Percentiles rank a stretch among this genome's conserved stretches.
Conservation (phyloP, 2,888 invertebrate species). For the Chamaedrilus cognettii region DNA sequence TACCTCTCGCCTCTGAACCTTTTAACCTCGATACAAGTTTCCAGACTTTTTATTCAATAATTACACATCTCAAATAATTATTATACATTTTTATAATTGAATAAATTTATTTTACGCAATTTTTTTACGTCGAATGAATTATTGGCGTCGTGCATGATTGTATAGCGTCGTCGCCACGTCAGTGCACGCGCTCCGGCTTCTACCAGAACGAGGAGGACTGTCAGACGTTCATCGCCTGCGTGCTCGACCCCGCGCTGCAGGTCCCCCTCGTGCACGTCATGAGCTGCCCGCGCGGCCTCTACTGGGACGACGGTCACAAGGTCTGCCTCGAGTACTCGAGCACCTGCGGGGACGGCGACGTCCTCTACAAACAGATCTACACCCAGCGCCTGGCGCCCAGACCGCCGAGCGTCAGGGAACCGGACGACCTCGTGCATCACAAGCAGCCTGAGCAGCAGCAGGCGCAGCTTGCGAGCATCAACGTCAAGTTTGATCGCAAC, state of each 20-base stretch:
- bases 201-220: constrained; percentile 34
- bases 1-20: too few relatives aligned
- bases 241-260: constrained; percentile 25
- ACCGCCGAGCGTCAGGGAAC: background rate
- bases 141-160: too few relatives aligned
- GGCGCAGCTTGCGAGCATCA: too few relatives aligned
- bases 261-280: constrained; percentile 33
- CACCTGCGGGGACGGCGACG: background rate
- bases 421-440: background rate
- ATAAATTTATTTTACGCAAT: too few relatives aligned
- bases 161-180: background rate
- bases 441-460: too few relatives aligned
- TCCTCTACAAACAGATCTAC: background rate
- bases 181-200: constrained; percentile 29
- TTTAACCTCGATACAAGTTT: too few relatives aligned
- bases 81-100: too few relatives aligned
- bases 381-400: background rate
- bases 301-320: constrained; percentile 30
- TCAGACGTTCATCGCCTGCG: constrained; percentile 32
- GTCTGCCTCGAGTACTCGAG: background rate
- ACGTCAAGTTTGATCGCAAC: too few relatives aligned
- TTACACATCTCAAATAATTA: too few relatives aligned
- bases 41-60: too few relatives aligned
- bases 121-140: too few relatives aligned
- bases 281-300: constrained; percentile 30